These are phyloP conservation scores for Melanogrammus aeglefinus DNA, from an alignment of 2,797 vertebrate genomes.

Conservation along the genomic window DNA sequence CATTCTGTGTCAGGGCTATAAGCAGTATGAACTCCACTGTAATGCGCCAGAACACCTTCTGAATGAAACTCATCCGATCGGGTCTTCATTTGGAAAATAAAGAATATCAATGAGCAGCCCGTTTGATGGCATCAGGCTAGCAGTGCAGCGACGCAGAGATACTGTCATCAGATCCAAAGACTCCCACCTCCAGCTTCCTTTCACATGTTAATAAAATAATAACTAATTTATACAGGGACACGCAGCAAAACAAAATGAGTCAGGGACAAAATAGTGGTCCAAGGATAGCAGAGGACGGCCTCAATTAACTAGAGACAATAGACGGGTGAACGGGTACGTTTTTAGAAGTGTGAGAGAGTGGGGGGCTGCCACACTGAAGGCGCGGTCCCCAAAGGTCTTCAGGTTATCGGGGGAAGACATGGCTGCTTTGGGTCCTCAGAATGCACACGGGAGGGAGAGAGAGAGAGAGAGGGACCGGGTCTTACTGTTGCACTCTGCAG, in stretches of 20 bases:
- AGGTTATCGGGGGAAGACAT: not conserved
- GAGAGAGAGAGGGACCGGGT: conserved; percentile 27
- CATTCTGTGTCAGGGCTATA: not conserved
- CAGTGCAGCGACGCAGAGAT: too few species aligned
- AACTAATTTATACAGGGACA: too few species aligned
- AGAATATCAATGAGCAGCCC: not conserved
- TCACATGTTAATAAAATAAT: not conserved
- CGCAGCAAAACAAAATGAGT: too few species aligned
- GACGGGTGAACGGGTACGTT: too few species aligned
- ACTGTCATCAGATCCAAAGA: too few species aligned
- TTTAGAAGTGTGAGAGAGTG: too few species aligned
- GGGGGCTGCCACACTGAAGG: too few species aligned
- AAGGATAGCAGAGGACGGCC: too few species aligned
- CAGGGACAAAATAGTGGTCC: too few species aligned
- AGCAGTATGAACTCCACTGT: not conserved
- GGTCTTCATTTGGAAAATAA: not conserved
- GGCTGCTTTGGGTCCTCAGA: not conserved
- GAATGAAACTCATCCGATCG: not conserved
- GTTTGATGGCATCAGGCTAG: not conserved
- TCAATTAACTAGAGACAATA: too few species aligned
- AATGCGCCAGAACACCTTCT: not conserved
- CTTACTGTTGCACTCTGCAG: conserved; percentile 97
- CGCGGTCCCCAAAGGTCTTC: too few species aligned
- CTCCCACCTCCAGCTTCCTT: not conserved
- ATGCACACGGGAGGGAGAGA: not conserved